Evolutionary conservation across 2,113 vertebrate genomes (phyloP).

Genomic region (Vicugna pacos): DNA sequence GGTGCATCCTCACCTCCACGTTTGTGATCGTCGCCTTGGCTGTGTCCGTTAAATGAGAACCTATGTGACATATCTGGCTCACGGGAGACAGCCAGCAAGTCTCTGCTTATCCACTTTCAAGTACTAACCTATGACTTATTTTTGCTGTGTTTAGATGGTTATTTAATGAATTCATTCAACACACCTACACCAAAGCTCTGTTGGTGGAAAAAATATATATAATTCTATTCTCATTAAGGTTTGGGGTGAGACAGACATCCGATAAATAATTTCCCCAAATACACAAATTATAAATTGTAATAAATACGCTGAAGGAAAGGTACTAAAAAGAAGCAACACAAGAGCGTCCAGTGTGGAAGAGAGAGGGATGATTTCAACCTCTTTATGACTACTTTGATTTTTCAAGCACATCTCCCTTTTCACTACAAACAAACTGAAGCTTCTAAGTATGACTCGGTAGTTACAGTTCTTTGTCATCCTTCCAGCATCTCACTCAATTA

Average conservation of each 20-base stretch:
- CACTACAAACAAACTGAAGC: background rate
- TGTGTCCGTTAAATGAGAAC: background rate
- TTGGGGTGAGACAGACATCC: background rate
- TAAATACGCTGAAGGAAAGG: background rate
- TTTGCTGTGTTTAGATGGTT: background rate
- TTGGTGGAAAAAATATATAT: background rate
- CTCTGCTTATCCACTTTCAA: background rate
- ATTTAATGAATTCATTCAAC: background rate
- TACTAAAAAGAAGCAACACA: conserved; percentile 7
- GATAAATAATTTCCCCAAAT: background rate
- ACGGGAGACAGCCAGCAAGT: background rate
- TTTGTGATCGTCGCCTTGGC: background rate
- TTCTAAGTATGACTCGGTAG: background rate
- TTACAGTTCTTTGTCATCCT: background rate
- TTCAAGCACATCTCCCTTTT: background rate
- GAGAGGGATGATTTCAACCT: background rate
- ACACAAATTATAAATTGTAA: conserved; percentile 11
- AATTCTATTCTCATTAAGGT: background rate
- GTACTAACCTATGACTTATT: background rate
- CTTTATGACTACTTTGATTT: background rate
- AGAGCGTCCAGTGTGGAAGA: background rate
- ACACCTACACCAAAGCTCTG: background rate
- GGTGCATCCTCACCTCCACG: background rate
- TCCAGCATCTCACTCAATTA: background rate
- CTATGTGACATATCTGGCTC: background rate